A percentile compares a stretch with the other conserved stretches of the same genome.
These are phyloP conservation scores for Neostethus bicornis DNA, from an alignment of 2,797 vertebrate species.

Conservation along the genomic window DNA sequence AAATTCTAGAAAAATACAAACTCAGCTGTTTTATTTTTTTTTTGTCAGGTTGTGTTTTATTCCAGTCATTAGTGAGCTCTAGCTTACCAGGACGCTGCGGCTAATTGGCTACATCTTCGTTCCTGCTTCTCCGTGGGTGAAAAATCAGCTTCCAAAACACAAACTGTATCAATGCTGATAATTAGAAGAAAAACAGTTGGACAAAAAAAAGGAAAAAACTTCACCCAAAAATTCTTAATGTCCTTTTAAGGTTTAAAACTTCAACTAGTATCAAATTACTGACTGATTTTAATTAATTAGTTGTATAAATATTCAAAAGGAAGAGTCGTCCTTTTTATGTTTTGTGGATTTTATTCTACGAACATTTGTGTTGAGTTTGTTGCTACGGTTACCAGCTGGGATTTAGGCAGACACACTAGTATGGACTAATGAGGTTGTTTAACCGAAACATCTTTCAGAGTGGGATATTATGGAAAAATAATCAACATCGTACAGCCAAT, in stretches of 20 bases:
- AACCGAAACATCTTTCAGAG: no score
- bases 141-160: background rate
- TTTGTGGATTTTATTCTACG: no score
- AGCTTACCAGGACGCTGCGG: background rate
- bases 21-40: background rate
- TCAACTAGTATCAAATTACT: no score
- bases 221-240: background rate
- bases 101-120: background rate
- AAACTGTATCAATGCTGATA: background rate
- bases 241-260: background rate
- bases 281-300: no score
- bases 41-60: constrained; percentile 3
- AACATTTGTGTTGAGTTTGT: no score
- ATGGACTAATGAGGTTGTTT: no score
- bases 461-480: no score
- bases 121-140: background rate
- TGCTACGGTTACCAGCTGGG: no score
- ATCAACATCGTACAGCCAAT: no score
- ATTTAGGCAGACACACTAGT: no score
- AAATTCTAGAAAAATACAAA: constrained; percentile 6
- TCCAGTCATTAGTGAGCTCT: background rate
- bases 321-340: no score
- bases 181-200: background rate
- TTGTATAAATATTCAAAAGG: no score
- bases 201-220: constrained; percentile 4